Evolutionary conservation across 1,140 invertebrate species (phyloP), one percentile per base, ranked within the genome.

Genomic region (Bombus vancouverensis): DNA sequence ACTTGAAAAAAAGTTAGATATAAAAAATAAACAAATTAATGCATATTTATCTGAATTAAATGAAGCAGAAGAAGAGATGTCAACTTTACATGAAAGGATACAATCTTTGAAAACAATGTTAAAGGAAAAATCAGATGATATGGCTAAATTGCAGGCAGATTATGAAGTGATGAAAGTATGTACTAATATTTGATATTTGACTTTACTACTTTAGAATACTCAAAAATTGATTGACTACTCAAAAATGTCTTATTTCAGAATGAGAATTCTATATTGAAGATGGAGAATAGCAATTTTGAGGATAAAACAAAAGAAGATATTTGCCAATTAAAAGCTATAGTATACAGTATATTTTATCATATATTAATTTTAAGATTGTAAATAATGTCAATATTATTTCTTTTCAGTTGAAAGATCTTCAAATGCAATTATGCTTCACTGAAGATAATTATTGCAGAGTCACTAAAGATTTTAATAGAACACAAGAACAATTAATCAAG

Each of bases 161-260:
- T 91, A 93, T 81, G 87, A 94, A 89, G 78, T 93, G 2, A 80
- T 93, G 28, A 91, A 93, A 87, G 94, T 94, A 90, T 28, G 22
- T 74, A 68, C 42, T 44, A 65, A 79, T 47, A 59, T 85, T 28
- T 39, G 28, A 34, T 3, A 8, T 66, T 66, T 66, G 18, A 68
- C 22, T 18, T 59, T 75, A 10, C 32, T 53, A 22, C 8, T 39
- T 1, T 22, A 22, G 13, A 10, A 34, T 39, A 71, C 44, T 47
- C 13, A 44, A 44, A 44, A 44, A 15, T 15, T 44, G 44, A 44
- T 44, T 44, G 44, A 44, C 44, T 44, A 44, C 13, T 32, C 39
- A 66, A 66, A 85, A n/a, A 66, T 32, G 34, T 53, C 8, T 81
- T 59, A 71, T 91, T 92, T 28, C 71, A 94, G 93, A 94, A 94